These are phyloP conservation scores for Actinostola sp. DNA, from an alignment of 92 coral and sea anemone genomes.

Conservation along the genomic window DNA sequence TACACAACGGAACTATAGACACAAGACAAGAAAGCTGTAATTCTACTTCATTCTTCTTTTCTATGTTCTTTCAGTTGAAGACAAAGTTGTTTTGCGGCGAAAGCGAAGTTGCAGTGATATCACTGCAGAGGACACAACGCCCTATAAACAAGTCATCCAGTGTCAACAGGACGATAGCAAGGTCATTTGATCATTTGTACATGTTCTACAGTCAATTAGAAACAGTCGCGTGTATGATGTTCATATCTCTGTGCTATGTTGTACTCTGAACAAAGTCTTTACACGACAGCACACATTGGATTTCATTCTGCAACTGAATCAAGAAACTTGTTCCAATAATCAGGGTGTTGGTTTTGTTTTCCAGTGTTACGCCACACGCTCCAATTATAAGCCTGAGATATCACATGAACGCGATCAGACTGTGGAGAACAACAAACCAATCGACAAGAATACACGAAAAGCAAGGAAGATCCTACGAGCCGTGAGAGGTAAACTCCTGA, in stretches of 20 bases:
- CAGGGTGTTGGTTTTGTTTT: background rate
- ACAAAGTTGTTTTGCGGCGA: background rate
- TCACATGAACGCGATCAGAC: background rate
- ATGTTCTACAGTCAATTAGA: too few relatives aligned
- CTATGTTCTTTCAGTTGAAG: background rate
- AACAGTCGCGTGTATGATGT: too few relatives aligned
- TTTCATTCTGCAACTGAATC: too few relatives aligned
- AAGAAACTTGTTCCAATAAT: background rate
- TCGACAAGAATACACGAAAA: background rate
- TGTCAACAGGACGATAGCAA: background rate
- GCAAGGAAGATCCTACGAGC: background rate
- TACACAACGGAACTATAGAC: too few relatives aligned
- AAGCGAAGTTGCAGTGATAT: background rate
- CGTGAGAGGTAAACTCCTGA: background rate
- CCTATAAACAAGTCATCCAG: background rate
- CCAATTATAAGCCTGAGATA: background rate
- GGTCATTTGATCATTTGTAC: background rate
- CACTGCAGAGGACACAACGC: background rate
- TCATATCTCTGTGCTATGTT: too few relatives aligned
- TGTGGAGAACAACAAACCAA: background rate
- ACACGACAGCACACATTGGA: too few relatives aligned
- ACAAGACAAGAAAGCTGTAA: too few relatives aligned
- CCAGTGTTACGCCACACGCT: background rate
- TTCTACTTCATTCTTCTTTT: background rate
- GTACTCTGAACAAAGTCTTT: too few relatives aligned